Evolutionary conservation across 2,888 invertebrate genomes (phyloP), one percentile per base, ranked within the genome.

Genomic region (Aphidius colemani): DNA sequence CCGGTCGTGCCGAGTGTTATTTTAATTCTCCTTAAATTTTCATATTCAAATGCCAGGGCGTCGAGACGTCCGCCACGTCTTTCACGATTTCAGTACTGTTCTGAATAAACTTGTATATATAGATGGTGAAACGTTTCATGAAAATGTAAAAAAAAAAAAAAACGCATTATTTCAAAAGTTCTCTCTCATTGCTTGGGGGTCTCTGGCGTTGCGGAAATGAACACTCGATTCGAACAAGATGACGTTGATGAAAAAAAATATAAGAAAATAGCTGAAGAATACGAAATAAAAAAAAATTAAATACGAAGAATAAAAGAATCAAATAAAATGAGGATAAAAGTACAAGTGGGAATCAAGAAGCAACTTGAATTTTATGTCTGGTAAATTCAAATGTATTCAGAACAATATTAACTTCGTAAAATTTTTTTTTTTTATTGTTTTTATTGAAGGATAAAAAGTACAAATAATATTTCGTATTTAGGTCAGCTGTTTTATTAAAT

Each of bases 1-100:
- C 63, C 56, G 51, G 65, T 59, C 59, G 67, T 66, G 69, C 68
- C 68, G 73, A 71, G 72, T 78, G 78, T 79, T 80, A 80, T 80
- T 80, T 79, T 79, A 78, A 76, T 77, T 76, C 74, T 69, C 67
- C 59, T 53, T 66, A 72, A 75, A 75, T 79, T 79, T 78, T 78
- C 75, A 78, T 78, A 79, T 80, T 79, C 78, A 75, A 75, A 76
- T 74, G 75, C 66, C 59, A 51, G 55, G 59, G 61, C 50, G 60
- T 51, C 18, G 50, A 43, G 48, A 11, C 55, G n/a, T 48, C 48
- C 48, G 6, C 10, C 13, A 55, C 51, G 58, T 50, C 58, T 51
- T 51, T 56, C 63, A 56, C 56, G 66, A 67, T 72, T 72, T 66
- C 67, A 18, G 13, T 18, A 18, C 13, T 30, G 65, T 73, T 71